These are phyloP conservation scores for Scotopteryx bipunctaria DNA, from an alignment of 2,888 invertebrate genomes.

Conservation along the genomic window DNA sequence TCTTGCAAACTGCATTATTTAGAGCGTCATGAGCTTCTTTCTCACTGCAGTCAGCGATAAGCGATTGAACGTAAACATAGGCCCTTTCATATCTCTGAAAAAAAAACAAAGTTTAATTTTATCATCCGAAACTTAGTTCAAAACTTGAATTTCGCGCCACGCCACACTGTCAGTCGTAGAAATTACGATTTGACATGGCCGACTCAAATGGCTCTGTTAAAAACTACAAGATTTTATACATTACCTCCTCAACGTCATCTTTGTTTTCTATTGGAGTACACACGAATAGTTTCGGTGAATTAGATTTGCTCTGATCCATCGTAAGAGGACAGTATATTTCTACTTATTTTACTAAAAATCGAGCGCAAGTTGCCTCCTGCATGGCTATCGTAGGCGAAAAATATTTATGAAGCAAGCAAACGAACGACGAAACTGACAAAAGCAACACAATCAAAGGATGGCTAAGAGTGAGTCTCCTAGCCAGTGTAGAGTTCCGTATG, in stretches of 20 bases:
- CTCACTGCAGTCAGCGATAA: slow-evolving; percentile 93
- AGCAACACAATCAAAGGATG: slow-evolving; percentile 67
- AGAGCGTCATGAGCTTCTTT: slow-evolving; percentile 97
- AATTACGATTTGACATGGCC: slow-evolving; percentile 78
- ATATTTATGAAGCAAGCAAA: slow-evolving; percentile 75
- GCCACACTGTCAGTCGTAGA: slow-evolving; percentile 73
- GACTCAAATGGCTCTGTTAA: slow-evolving; percentile 78
- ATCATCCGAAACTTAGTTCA: slow-evolving; percentile 38
- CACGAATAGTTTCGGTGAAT: slow-evolving; percentile 90
- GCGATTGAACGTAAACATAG: slow-evolving; percentile 88
- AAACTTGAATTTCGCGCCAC: slow-evolving; percentile 75
- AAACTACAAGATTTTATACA: slow-evolving; percentile 75
- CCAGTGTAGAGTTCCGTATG: slow-evolving; percentile 33
- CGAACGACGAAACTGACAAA: slow-evolving; percentile 2
- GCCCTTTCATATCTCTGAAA: slow-evolving; percentile 96
- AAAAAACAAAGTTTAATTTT: slow-evolving; percentile 42
- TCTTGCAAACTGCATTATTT: slow-evolving; percentile 94
- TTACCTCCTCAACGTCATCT: slow-evolving; percentile 96
- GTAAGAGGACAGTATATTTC: slow-evolving; percentile 72
- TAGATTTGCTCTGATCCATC: slow-evolving; percentile 84
- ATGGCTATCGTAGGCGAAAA: slow-evolving; percentile 85
- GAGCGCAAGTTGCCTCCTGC: slow-evolving; percentile 83
- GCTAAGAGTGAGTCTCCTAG: slow-evolving; percentile 61
- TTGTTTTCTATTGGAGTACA: slow-evolving; percentile 93
- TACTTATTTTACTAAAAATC: slow-evolving; percentile 83